Percentiles rank a stretch among this genome's conserved stretches.
phyloP scores from a whole-genome alignment of 2,888 invertebrate genomes.

The Caenorhabditis doughertyi region DNA sequence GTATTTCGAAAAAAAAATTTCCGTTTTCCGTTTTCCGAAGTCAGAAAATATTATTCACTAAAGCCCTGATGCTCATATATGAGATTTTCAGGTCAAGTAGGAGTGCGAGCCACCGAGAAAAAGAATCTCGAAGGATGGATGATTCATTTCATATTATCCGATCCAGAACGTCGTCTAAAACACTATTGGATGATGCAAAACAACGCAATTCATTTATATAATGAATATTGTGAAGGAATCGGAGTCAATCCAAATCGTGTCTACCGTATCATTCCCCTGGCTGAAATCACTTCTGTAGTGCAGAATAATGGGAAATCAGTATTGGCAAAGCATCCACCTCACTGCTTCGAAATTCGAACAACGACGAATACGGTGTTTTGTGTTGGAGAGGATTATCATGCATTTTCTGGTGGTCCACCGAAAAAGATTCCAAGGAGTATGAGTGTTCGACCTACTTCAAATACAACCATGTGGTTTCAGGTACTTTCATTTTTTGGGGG shows the following conservation, averaged over 20 bases:
- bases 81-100: constrained; percentile 74
- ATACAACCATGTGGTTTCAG: constrained; percentile 78
- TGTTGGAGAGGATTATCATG: constrained; percentile 82
- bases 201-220: constrained; percentile 79
- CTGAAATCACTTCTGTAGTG: constrained; percentile 79
- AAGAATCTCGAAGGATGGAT: constrained; percentile 77
- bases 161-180: constrained; percentile 78
- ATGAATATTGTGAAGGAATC: constrained; percentile 79
- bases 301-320: constrained; percentile 80
- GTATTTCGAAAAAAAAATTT: too few species aligned
- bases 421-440: constrained; percentile 72
- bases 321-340: constrained; percentile 78
- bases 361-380: constrained; percentile 78
- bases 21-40: too few species aligned
- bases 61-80: too few species aligned
- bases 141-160: constrained; percentile 79
- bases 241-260: constrained; percentile 69
- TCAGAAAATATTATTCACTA: too few species aligned
- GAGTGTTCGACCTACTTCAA: constrained; percentile 70
- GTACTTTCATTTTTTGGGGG: too few species aligned
- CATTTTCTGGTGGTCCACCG: constrained; percentile 71
- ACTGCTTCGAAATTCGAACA: constrained; percentile 82
- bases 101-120: constrained; percentile 66
- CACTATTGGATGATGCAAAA: constrained; percentile 82
- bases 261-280: constrained; percentile 77